Evolutionary conservation across 1,140 invertebrate species (phyloP).

Genomic region (Drosophila mojavensis): DNA sequence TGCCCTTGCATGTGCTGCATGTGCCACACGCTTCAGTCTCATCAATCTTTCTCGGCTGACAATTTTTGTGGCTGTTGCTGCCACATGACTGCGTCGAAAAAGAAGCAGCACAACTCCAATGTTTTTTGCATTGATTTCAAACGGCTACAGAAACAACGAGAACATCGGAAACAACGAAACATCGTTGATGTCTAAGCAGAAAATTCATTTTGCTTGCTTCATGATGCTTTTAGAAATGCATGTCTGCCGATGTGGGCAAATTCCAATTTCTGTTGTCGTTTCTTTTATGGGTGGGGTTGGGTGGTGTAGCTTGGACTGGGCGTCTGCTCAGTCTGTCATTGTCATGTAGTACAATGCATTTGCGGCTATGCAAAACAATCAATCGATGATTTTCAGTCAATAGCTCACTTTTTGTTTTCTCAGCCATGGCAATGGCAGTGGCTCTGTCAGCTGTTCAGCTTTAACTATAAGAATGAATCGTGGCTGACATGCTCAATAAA

Average conservation of each 20-base stretch:
- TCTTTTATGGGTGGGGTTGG: not conserved
- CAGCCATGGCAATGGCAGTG: not conserved
- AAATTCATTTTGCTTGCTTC: slow-evolving; percentile 62
- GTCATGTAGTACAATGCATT: slow-evolving; percentile 54
- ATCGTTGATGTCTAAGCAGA: slow-evolving; percentile 46
- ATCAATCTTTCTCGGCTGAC: slow-evolving; percentile 71
- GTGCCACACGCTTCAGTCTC: slow-evolving; percentile 54
- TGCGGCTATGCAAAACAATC: slow-evolving; percentile 48
- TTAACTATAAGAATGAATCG: slow-evolving; percentile 8
- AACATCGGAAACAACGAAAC: slow-evolving; percentile 2
- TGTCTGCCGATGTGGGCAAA: not conserved
- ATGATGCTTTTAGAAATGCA: slow-evolving; percentile 13
- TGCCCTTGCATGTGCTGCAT: slow-evolving; percentile 21
- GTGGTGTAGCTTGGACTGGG: not conserved
- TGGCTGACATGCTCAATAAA: slow-evolving; percentile 43
- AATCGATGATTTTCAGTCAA: slow-evolving; percentile 51
- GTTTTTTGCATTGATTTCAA: slow-evolving; percentile 49
- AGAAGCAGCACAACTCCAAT: slow-evolving; percentile 33
- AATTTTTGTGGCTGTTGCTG: slow-evolving; percentile 56
- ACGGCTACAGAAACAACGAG: slow-evolving; percentile 4
- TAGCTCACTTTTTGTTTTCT: slow-evolving; percentile 20
- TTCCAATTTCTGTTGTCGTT: not conserved
- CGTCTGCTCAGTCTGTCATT: slow-evolving; percentile 17
- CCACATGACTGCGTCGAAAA: slow-evolving; percentile 43
- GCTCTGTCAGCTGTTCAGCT: not conserved